phyloP scores from a whole-genome alignment of 1,140 invertebrate genomes.

The Drosophila lacteicornis region DNA sequence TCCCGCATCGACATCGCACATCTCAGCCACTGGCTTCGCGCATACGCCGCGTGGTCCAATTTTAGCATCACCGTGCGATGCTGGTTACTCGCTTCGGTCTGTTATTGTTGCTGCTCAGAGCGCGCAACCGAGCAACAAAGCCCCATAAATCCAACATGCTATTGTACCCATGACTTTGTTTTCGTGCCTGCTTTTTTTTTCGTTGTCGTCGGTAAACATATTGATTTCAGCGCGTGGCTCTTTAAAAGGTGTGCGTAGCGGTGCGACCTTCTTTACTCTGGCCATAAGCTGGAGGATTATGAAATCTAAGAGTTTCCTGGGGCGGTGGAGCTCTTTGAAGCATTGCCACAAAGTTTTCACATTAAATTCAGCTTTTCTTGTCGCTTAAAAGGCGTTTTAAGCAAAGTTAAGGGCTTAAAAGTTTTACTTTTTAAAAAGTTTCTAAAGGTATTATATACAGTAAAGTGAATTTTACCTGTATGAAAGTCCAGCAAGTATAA shows the following conservation, averaged over 20 bases:
- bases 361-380: slow-evolving; percentile 3
- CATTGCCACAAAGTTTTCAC: slow-evolving; percentile 1
- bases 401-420: background rate
- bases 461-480: background rate
- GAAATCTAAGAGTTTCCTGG: slow-evolving; percentile 13
- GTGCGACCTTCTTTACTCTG: slow-evolving; percentile 4
- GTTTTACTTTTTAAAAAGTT: background rate
- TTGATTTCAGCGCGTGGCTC: slow-evolving; percentile 68
- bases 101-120: slow-evolving; percentile 18
- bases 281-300: slow-evolving; percentile 13
- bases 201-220: slow-evolving; percentile 59
- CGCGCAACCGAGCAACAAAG: slow-evolving; percentile 9
- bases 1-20: background rate
- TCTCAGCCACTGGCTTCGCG: slow-evolving; percentile 35
- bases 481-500: background rate
- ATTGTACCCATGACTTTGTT: slow-evolving; percentile 65
- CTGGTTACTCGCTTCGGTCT: background rate
- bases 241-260: slow-evolving; percentile 25
- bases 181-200: slow-evolving; percentile 23
- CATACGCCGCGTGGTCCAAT: slow-evolving; percentile 68
- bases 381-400: background rate
- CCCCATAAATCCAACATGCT: slow-evolving; percentile 29
- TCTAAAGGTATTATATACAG: too few relatives aligned
- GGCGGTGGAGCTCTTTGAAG: slow-evolving; percentile 15
- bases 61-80: slow-evolving; percentile 67